These are phyloP conservation scores for Gallinago stenura DNA, from an alignment of 2,797 vertebrate species.

Conservation along the genomic window DNA sequence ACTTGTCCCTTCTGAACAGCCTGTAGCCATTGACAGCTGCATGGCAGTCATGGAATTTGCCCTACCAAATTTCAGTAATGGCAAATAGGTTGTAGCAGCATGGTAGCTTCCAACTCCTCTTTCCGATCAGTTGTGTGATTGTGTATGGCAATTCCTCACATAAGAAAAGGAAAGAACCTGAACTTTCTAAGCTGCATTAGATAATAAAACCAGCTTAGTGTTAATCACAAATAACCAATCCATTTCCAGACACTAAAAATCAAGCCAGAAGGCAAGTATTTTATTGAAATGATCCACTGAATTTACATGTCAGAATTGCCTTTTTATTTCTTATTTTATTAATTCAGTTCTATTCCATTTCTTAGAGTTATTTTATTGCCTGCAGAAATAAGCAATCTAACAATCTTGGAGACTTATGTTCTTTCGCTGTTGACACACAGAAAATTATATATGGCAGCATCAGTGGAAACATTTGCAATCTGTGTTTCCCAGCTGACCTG, in stretches of 20 bases:
- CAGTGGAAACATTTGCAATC: not conserved
- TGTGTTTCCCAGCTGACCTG: not conserved
- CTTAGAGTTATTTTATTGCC: not conserved
- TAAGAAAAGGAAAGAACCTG: not conserved
- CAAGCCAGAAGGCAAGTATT: conserved; percentile 34
- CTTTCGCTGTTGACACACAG: not conserved
- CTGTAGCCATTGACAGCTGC: not conserved
- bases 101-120: not conserved
- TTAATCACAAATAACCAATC: conserved; percentile 7
- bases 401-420: not conserved
- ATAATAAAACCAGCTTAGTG: not conserved
- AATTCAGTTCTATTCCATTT: not conserved
- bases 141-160: not conserved
- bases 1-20: not conserved
- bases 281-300: conserved; percentile 24
- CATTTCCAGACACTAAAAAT: conserved; percentile 6
- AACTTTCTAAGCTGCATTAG: not conserved
- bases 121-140: not conserved
- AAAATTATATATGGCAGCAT: not conserved
- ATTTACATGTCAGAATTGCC: conserved; percentile 9
- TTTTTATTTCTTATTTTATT: conserved; percentile 29
- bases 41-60: not conserved
- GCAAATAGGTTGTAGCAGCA: not conserved
- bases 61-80: not conserved
- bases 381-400: not conserved